Conservation (phyloP, 2,113 vertebrate genomes). For the Lophotis ruficrista region DNA sequence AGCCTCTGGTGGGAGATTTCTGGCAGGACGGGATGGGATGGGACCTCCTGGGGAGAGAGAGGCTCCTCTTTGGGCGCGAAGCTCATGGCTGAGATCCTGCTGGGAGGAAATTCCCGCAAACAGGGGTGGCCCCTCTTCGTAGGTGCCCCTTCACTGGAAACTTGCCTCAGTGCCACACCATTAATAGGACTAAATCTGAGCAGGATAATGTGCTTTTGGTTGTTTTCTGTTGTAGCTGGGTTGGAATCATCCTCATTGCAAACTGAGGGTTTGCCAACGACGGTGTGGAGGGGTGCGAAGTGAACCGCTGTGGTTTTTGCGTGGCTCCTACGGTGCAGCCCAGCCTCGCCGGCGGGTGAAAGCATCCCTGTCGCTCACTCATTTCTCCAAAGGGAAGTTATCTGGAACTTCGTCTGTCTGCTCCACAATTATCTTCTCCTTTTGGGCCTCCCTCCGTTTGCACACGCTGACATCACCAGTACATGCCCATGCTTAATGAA, state of each 20-base stretch:
- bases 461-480: background rate
- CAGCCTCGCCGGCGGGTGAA: background rate
- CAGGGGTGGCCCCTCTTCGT: rapidly evolving
- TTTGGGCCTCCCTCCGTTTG: background rate
- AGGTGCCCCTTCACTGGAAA: background rate
- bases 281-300: rapidly evolving
- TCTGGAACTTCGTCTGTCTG: background rate
- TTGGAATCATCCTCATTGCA: rapidly evolving
- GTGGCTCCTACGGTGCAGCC: background rate
- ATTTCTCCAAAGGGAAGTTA: background rate
- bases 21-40: rapidly evolving
- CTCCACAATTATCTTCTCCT: background rate
- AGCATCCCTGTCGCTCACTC: rapidly evolving
- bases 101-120: background rate
- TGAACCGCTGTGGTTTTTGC: background rate
- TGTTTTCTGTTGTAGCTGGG: background rate
- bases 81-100: background rate
- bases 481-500: background rate
- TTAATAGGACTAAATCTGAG: rapidly evolving
- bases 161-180: rapidly evolving
- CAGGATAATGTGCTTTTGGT: background rate
- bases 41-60: background rate
- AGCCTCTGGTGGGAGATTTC: background rate
- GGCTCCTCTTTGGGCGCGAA: background rate
- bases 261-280: rapidly evolving